phyloP scores from a whole-genome alignment of 1,140 invertebrate genomes.

The Samia ricini region DNA sequence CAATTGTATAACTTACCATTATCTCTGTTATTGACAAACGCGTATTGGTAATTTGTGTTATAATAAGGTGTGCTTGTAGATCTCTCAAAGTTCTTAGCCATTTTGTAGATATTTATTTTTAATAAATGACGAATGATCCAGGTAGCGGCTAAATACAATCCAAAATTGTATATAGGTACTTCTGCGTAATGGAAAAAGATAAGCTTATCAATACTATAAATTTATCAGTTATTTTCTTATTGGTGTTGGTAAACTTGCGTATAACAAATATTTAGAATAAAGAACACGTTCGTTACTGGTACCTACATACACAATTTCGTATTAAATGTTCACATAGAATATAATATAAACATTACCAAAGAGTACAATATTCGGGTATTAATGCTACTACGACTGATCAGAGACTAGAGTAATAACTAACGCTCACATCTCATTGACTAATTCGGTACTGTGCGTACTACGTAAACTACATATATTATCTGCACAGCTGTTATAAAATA shows the following conservation, averaged over 20 bases:
- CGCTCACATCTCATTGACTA: background rate
- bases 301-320: background rate
- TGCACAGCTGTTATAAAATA: background rate
- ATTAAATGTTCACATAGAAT: background rate
- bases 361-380: background rate
- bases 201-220: constrained; percentile 35
- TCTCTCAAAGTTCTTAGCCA: constrained; percentile 41
- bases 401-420: background rate
- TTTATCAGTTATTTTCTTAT: constrained; percentile 10
- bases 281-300: background rate
- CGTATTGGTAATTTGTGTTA: constrained; percentile 61
- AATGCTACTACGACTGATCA: background rate
- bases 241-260: constrained; percentile 4
- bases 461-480: background rate
- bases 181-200: constrained; percentile 29
- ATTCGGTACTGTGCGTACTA: background rate
- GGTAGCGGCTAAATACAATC: background rate
- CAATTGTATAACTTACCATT: constrained; percentile 41
- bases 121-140: background rate
- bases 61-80: constrained; percentile 47
- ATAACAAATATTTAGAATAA: background rate
- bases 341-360: background rate
- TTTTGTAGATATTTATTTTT: constrained; percentile 22
- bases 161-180: constrained; percentile 11
- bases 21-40: constrained; percentile 55